Base-by-base conservation (phyloP, 2,888 invertebrate species). In the Crossocerus cetratus region DNA sequence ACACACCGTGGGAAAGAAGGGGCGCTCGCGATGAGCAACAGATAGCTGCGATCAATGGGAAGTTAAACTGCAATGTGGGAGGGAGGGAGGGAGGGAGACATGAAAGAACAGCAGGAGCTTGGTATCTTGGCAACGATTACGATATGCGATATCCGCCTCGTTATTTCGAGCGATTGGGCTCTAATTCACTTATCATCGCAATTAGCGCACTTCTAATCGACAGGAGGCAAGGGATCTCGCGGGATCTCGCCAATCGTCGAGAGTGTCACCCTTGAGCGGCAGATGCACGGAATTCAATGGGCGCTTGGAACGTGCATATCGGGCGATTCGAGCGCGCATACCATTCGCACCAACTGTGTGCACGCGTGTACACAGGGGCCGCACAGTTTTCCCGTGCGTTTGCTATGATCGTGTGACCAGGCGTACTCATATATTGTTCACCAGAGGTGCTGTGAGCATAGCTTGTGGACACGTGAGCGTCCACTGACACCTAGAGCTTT, bases 191-290 rank as follows among this genome's bases (percentile, higher is more conserved):
- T 71, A 71, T 61, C 32, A 32, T 32, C 53, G 14, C 55, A 57
- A 81, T 77, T 78, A 62, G 23, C 23, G 42, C 8, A 60, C 63
- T 13, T 44, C 16, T 67, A 74, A 76, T 64, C 65, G 56, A 21
- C 32, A 13, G 2, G 14, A 8, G 32, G 5, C 18, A 13, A 23
- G 56, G 61, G 55, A 56, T 32, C 21, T 18, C 14, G 20, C 56
- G 32, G 59, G 32, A n/a, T n/a, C 21, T 55, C 49, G 45, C 23
- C 42, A 55, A 65, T 2, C 16, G 45, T n/a, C 43, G 32, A 2
- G n/a, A 58, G 13, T 43, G 20, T 44, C 62, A 49, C 49, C 11
- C 18, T 32, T 32, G 32, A 32, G 32, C 32, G 4, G 5, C 8
- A 11, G 8, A 32, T 16, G 16, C 13, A n/a, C 49, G 14, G 49